Evolutionary conservation across 2,888 invertebrate genomes (phyloP).

Genomic region (Caenorhabditis zanzibari): DNA sequence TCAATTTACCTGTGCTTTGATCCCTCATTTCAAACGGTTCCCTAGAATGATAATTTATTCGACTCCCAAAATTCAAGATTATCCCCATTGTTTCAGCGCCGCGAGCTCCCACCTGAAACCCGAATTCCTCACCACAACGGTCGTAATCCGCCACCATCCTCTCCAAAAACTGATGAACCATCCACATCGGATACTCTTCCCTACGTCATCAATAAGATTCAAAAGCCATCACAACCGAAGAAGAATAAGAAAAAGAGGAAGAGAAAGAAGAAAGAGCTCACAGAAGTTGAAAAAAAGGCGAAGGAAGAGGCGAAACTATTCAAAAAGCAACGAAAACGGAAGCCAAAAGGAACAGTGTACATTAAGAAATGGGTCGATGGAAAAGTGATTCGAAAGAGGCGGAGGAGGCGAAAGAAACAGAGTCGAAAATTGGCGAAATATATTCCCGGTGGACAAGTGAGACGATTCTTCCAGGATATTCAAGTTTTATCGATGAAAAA

Average conservation of each 20-base stretch:
- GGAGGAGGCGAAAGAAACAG: conserved; percentile 28
- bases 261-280: neutral
- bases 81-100: neutral
- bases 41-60: no score
- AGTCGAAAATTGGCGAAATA: conserved; percentile 29
- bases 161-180: conserved; percentile 9
- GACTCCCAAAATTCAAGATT: no score
- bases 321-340: neutral
- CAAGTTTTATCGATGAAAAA: conserved; percentile 60
- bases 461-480: conserved; percentile 49
- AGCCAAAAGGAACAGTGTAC: conserved; percentile 1
- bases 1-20: no score
- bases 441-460: conserved; percentile 54
- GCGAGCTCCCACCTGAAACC: neutral
- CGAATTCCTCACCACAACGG: neutral
- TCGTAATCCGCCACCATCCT: conserved; percentile 21
- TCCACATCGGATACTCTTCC: conserved; percentile 17
- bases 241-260: neutral
- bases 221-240: neutral
- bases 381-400: conserved; percentile 2
- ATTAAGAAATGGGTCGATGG: conserved; percentile 5
- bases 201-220: conserved; percentile 15
- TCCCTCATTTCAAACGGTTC: no score
- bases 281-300: neutral
- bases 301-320: conserved; percentile 15